phyloP scores from a whole-genome alignment of 1,140 invertebrate genomes.

The Aphelenchoides besseyi region DNA sequence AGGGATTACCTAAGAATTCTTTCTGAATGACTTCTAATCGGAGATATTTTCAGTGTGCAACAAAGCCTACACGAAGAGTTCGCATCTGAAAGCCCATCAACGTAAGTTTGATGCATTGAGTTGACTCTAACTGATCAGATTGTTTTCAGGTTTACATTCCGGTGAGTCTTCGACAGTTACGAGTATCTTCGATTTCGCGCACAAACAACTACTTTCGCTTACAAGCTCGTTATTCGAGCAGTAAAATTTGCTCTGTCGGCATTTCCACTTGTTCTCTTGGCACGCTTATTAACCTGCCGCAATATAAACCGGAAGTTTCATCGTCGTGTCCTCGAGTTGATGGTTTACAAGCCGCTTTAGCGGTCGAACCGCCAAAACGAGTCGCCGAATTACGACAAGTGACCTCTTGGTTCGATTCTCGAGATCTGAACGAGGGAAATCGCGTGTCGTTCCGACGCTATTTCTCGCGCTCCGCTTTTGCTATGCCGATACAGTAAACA shows the following conservation, averaged over 20 bases:
- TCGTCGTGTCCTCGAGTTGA: background rate
- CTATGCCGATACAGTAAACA: background rate
- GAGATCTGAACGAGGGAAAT: background rate
- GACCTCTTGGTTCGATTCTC: background rate
- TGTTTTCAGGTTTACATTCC: constrained; percentile 94
- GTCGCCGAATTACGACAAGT: background rate
- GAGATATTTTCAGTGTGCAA: constrained; percentile 78
- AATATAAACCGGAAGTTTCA: background rate
- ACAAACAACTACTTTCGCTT: background rate
- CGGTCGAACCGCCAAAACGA: background rate
- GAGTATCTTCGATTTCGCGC: background rate
- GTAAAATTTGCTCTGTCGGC: background rate
- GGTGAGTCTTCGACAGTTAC: constrained; percentile 73
- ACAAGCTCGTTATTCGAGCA: no score
- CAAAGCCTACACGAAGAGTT: constrained; percentile 98
- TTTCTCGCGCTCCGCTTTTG: background rate
- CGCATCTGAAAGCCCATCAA: constrained; percentile 95
- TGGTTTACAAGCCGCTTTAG: background rate
- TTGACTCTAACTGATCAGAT: no score
- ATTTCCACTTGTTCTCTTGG: constrained; percentile 2
- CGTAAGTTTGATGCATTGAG: no score
- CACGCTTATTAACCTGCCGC: background rate
- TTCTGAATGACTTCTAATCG: no score
- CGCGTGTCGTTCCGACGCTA: background rate
- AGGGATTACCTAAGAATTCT: no score